Percentiles rank a stretch among this genome's conserved stretches.
Conservation (phyloP, 2,797 vertebrate species). For the Oreochromis mossambicus region DNA sequence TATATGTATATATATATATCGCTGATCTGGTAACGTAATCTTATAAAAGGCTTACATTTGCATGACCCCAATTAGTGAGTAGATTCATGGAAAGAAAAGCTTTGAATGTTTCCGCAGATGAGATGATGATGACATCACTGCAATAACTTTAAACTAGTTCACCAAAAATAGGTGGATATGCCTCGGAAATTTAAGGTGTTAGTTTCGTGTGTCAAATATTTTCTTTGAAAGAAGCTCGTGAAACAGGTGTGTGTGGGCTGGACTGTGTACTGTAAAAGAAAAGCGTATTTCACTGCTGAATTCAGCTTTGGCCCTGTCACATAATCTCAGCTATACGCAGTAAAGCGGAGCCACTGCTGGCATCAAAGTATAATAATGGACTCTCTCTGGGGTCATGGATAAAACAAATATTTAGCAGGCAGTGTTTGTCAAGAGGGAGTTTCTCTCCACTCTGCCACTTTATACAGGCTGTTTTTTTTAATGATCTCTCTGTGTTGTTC, state of each 20-base stretch:
- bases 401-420: conserved; percentile 60
- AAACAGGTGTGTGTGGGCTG: neutral
- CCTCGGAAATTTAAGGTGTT: neutral
- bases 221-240: neutral
- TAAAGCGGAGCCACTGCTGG: conserved; percentile 8
- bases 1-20: neutral
- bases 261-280: neutral
- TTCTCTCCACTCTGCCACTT: conserved; percentile 26
- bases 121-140: neutral
- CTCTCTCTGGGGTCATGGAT: conserved; percentile 23
- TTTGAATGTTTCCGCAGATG: neutral
- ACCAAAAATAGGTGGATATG: neutral
- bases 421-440: conserved; percentile 54
- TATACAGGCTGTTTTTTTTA: conserved; percentile 36
- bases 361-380: conserved; percentile 19
- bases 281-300: neutral
- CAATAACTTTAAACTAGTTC: neutral
- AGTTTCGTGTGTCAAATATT: neutral
- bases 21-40: neutral
- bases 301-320: neutral
- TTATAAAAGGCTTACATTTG: neutral
- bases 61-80: neutral
- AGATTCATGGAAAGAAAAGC: neutral
- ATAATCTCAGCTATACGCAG: conserved; percentile 1
- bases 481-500: conserved; percentile 32